Base-by-base conservation (phyloP, 2,888 invertebrate species). In the Palloptera scutellata region DNA sequence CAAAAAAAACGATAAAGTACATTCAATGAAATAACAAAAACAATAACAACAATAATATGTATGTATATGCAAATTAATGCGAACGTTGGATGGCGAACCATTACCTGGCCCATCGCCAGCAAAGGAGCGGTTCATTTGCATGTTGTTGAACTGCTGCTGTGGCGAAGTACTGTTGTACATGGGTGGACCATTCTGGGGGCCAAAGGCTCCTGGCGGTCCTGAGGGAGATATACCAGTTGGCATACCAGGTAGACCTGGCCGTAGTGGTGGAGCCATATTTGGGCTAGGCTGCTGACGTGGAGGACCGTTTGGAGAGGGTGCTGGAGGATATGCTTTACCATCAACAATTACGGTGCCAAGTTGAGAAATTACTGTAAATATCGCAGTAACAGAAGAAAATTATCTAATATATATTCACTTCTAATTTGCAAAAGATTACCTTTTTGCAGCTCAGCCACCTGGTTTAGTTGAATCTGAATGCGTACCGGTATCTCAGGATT, bases 401-500 rank as follows among this genome's bases (percentile, higher is more conserved):
- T 43, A 59, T 48, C 30, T 30, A 4, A 6, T n/a, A 42, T n/a
- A 13, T 57, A 30, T 17, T 30, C 73, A 66, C 61, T 67, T 70
- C 69, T 62, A 66, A 70, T 58, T 66, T 57, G 40, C n/a, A 15
- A 59, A 57, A 68, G 43, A 42, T 63, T 77, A 92, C 92, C 92
- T 87, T 92, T 91, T 76, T 92, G 88, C 66, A 94, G 87, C 81
- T 94, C 94, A 61, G 92, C 90, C 77, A 94, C 90, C 86, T 93
- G 93, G 83, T 93, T 93, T 72, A 93, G 86, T 45, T 91, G 90
- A 68, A 94, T 87, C 82, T 91, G 89, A 83, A 94, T 93, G 78
- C 94, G 88, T 73, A 94, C 93, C 45, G 94, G 94, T 75, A 94
- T 93, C 86, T 94, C 94, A 17, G 94, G 94, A 88, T 94, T 94